Conservation (phyloP, 1,140 invertebrate species). For the Asobara japonica region DNA sequence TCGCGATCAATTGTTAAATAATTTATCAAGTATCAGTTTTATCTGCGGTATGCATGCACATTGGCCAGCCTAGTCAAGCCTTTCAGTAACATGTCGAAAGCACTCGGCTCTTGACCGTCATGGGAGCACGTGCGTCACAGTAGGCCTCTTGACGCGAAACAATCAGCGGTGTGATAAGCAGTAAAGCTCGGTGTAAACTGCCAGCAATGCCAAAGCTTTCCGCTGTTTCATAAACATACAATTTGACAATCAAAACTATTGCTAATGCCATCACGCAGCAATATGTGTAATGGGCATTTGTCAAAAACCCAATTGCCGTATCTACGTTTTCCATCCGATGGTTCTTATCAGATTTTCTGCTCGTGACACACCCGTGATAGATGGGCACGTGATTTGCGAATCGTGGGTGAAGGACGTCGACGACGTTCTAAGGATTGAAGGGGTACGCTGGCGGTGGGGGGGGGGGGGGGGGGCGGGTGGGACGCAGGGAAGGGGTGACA, state of each 20-base stretch:
- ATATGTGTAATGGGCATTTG: constrained; percentile 9
- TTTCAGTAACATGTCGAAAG: background rate
- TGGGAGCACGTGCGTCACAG: background rate
- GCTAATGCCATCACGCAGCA: background rate
- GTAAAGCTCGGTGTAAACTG: background rate
- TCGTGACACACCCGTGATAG: constrained; percentile 14
- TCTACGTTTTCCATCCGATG: background rate
- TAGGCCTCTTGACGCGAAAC: background rate
- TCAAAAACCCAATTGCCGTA: background rate
- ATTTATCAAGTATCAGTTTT: background rate
- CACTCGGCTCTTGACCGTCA: background rate
- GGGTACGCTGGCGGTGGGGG: too few species aligned
- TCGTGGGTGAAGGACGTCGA: background rate
- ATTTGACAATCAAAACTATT: background rate
- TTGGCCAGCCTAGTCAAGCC: background rate
- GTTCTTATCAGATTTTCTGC: constrained; percentile 1
- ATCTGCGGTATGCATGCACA: background rate
- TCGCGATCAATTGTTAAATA: background rate
- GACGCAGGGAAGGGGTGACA: background rate
- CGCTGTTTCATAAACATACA: background rate
- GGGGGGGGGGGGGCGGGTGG: background rate
- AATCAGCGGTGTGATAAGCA: background rate
- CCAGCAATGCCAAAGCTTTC: background rate
- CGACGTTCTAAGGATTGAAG: background rate
- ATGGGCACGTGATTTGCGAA: constrained; percentile 5